Evolutionary conservation across 2,113 vertebrate genomes (phyloP).

Genomic region (Atrichornis clamosus): DNA sequence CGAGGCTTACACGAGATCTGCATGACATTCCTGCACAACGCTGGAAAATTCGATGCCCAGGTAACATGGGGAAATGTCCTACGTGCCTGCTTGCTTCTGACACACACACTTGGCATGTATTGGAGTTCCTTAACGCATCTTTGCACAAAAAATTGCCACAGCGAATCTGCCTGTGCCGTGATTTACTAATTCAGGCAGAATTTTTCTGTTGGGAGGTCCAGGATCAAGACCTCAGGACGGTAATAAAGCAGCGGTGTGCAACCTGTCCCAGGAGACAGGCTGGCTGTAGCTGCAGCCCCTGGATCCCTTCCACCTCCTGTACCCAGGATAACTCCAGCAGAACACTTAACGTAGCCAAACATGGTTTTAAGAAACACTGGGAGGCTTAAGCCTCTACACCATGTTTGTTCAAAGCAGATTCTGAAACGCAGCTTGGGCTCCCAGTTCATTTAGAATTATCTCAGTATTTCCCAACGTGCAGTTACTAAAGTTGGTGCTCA

Average conservation of each 20-base stretch:
- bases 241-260: background rate
- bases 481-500: background rate
- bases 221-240: background rate
- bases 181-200: background rate
- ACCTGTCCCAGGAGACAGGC: background rate
- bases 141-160: background rate
- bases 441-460: background rate
- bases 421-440: background rate
- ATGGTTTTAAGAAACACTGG: background rate
- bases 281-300: background rate
- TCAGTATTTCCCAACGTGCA: background rate
- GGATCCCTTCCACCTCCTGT: background rate
- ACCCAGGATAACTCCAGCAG: background rate
- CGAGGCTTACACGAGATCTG: slow-evolving; percentile 97
- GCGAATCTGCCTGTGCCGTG: background rate
- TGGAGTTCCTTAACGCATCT: background rate
- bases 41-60: slow-evolving; percentile 99
- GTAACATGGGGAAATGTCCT: slow-evolving; percentile 66
- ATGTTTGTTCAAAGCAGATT: background rate
- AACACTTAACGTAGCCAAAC: background rate
- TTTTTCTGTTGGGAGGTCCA: background rate
- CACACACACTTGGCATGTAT: background rate
- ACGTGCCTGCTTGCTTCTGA: background rate
- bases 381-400: background rate
- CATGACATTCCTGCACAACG: slow-evolving; percentile 98